Evolutionary conservation across 2,113 vertebrate genomes (phyloP).

Genomic region (Pangasianodon hypophthalmus): DNA sequence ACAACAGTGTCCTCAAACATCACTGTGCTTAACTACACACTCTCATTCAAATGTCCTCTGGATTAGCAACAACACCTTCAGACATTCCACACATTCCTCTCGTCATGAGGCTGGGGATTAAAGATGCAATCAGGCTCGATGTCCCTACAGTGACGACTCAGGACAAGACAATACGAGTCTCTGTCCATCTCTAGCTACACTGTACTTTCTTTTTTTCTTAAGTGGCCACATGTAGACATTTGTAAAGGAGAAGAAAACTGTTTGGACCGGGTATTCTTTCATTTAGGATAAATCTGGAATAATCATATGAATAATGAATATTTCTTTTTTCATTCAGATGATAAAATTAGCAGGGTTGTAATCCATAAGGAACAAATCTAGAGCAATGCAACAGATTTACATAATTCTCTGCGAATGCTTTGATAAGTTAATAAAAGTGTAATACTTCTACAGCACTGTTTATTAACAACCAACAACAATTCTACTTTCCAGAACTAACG

Average conservation of each 20-base stretch:
- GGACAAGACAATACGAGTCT: background rate
- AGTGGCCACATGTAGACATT: background rate
- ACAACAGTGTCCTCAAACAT: background rate
- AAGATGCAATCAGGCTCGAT: background rate
- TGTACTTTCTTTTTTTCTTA: background rate
- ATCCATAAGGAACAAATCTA: background rate
- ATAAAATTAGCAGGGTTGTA: background rate
- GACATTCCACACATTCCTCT: slow-evolving; percentile 33
- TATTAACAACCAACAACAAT: too few species aligned
- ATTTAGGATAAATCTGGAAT: background rate
- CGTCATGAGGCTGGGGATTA: background rate
- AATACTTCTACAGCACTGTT: background rate
- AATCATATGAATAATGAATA: background rate
- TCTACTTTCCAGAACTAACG: background rate
- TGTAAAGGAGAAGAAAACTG: background rate
- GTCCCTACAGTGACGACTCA: background rate
- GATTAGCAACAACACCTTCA: background rate
- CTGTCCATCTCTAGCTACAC: background rate
- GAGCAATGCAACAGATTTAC: background rate
- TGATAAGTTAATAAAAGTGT: background rate
- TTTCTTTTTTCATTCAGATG: background rate
- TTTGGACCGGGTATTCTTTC: background rate
- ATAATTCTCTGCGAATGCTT: background rate
- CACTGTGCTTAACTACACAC: background rate
- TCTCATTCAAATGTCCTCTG: too few species aligned